Conservation (phyloP, 2,113 vertebrate species). For the Microcebus griseorufus region DNA sequence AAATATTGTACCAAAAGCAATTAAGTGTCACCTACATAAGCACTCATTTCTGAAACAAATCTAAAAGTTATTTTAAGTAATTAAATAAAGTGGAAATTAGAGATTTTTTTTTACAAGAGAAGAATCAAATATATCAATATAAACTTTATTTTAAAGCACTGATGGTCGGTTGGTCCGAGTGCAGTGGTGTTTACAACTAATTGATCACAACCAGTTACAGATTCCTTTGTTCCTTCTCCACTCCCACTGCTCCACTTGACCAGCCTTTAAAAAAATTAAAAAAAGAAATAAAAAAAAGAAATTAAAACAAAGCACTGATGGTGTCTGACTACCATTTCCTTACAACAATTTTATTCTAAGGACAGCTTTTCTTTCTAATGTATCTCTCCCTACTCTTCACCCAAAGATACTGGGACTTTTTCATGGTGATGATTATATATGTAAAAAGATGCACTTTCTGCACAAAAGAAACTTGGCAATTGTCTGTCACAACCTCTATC, state of each 20-base stretch:
- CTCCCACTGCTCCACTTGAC: too few species aligned
- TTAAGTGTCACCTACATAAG: not conserved
- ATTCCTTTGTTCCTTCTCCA: too few species aligned
- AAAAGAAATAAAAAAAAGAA: too few species aligned
- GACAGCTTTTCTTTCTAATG: constrained; percentile 19
- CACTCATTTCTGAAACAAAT: constrained; percentile 25
- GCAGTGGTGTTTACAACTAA: too few species aligned
- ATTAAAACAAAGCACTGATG: not conserved
- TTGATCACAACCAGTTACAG: too few species aligned
- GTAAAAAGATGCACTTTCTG: not conserved
- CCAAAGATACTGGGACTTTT: not conserved
- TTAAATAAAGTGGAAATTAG: constrained; percentile 9
- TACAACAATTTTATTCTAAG: constrained; percentile 1
- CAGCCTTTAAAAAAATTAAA: too few species aligned
- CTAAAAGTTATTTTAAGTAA: not conserved
- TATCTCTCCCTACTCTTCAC: not conserved
- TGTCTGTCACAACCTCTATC: not conserved
- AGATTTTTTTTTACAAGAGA: not conserved
- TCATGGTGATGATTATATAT: not conserved
- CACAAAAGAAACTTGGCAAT: not conserved
- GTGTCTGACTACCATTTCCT: not conserved
- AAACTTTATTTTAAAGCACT: constrained; percentile 19
- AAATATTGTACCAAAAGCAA: not conserved
- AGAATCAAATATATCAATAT: not conserved
- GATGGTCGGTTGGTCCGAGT: not conserved